Base-by-base conservation (phyloP, 2,797 vertebrate species). In the Tinamus major region DNA sequence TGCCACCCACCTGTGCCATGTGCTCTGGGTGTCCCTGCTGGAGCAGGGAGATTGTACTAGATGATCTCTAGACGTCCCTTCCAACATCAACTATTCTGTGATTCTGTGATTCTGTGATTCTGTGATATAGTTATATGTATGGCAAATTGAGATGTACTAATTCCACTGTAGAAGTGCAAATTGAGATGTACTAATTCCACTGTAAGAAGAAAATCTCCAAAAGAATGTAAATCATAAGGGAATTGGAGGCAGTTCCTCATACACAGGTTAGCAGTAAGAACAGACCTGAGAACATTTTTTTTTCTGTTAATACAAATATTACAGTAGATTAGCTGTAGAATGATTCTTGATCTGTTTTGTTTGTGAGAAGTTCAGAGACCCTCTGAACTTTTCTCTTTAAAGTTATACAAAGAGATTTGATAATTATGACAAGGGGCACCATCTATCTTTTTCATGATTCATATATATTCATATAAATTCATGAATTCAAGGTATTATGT, bases 141-240 rank as follows among this genome's bases (percentile, higher is more conserved):
- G 53, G 85, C 62, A 94, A 94, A 94, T 83, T 75, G 58, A 85
- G 79, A 95, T 78, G 4, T 61, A 95, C 93, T 90, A 80, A 76
- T 63, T 41, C 33, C 48, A 31, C 41, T 71, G n/a, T 26, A 78
- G 31, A 5, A 13, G 67, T 53, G 85, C 62, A 94, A 94, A 94
- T 83, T 75, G 58, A 85, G 79, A 95, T 78, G 4, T 61, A 95
- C 93, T 90, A 80, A 76, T 63, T 41, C 33, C 48, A 31, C 41
- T 71, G 5, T 6, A 5, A 37, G n/a, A 12, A 78, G 33, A 94
- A 68, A 92, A 14, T 83, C 10, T 85, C 64, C 31, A 83, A 78
- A 85, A 80, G 90, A 79, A 87, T 55, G 33, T 55, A 92, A 78
- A 29, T 71, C 65, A 44, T 15, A 26, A 69, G 59, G 46, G 89